Percentiles rank a stretch among this genome's conserved stretches.
phyloP scores from a whole-genome alignment of 1,140 invertebrate genomes.

The Drosophila orena region DNA sequence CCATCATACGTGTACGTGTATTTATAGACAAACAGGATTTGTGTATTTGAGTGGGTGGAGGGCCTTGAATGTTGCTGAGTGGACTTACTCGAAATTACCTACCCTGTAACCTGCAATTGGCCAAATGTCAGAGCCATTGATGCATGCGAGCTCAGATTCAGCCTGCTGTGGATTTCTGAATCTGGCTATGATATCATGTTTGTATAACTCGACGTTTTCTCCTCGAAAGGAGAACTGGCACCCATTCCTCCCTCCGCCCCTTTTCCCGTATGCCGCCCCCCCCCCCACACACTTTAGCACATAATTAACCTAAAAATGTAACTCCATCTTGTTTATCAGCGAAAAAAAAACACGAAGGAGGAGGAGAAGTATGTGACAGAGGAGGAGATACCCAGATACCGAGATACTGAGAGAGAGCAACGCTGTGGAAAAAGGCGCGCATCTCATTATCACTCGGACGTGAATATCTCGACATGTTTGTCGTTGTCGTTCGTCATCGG shows the following conservation, averaged over 20 bases:
- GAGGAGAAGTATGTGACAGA: constrained; percentile 21
- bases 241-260: background rate
- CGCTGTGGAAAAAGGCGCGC: constrained; percentile 76
- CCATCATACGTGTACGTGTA: constrained; percentile 27
- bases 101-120: constrained; percentile 31
- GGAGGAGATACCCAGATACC: constrained; percentile 7
- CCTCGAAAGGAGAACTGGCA: constrained; percentile 26
- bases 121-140: constrained; percentile 28
- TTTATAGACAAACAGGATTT: constrained; percentile 44
- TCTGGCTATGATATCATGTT: constrained; percentile 47
- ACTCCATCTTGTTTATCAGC: constrained; percentile 83
- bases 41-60: constrained; percentile 24
- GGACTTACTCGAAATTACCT: constrained; percentile 25
- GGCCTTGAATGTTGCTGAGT: constrained; percentile 42
- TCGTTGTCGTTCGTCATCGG: constrained; percentile 73
- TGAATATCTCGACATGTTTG: constrained; percentile 84
- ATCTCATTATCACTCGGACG: constrained; percentile 85
- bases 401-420: constrained; percentile 18
- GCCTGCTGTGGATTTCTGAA: constrained; percentile 1
- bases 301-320: constrained; percentile 85
- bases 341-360: constrained; percentile 55
- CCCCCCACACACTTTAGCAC: constrained; percentile 75
- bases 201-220: constrained; percentile 48
- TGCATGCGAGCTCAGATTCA: constrained; percentile 7
- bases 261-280: constrained; percentile 35